Base-by-base conservation (phyloP, 2,888 invertebrate species). In the Oscheius sp. region DNA sequence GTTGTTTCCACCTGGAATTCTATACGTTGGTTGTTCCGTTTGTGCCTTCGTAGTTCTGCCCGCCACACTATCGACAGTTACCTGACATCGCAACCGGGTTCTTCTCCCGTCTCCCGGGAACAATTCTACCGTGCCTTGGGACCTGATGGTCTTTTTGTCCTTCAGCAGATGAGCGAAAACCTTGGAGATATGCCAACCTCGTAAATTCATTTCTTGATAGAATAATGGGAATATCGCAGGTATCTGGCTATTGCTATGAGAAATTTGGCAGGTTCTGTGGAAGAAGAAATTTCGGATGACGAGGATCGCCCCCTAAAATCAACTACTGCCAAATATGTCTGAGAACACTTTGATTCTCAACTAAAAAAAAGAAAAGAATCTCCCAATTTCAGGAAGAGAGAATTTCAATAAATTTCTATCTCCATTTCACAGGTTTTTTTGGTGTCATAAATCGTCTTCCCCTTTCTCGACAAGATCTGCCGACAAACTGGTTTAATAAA, bases 131-230 rank as follows among this genome's bases (percentile, higher is more conserved):
- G 73, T 43, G 74, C 74, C 16, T 78, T 87, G 13, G 87, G 86
- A 16, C 69, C 78, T 13, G 87, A 87, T 66, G 87, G 87, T 1
- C 75, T 86, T 2, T 87, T 87, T 72, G 82, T 87, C 29, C 73
- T 87, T 45, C 82, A 87, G 49, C 87, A 87, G 59, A 85, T 87
- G 79, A 74, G 84, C 5, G 61, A 87, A 23, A 87, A 87, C 74
- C 79, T 87, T 43, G 87, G 87, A 21, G 86, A 88, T 59, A 77
- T 87, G 56, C 87, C 87, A 12, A 81, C 87, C 6, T 87, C 86
- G 86, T 85, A 25, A 49, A 63, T 45, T 45, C 1, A 2, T 16
- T 7, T 59, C n/a, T 16, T 27, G 35, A 9, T 9, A 35, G 35
- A 9, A 6, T 9, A 35, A 35, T 41, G 29, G 3, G 29, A 59